phyloP scores from a whole-genome alignment of 2,888 invertebrate species.

The Leistus spinibarbis region DNA sequence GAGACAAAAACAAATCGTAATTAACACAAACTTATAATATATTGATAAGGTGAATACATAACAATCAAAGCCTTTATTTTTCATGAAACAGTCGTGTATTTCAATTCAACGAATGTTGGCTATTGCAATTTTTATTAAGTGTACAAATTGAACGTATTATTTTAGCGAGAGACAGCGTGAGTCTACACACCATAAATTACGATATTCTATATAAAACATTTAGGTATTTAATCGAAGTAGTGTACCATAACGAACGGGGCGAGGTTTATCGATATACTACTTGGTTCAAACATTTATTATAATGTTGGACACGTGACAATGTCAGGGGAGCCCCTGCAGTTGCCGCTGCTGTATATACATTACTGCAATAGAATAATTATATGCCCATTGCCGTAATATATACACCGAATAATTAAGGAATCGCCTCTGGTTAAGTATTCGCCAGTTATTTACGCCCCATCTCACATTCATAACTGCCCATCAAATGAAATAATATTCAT shows the following conservation, averaged over 20 bases:
- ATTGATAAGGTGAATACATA: no score
- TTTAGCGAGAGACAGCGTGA: constrained; percentile 15
- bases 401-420: constrained; percentile 28
- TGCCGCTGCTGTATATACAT: constrained; percentile 13
- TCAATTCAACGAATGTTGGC: no score
- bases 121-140: neutral
- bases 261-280: constrained; percentile 25
- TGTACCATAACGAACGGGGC: constrained; percentile 27
- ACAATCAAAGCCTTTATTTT: no score
- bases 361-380: neutral
- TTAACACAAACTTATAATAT: no score
- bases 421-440: constrained; percentile 1
- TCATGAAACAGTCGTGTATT: no score
- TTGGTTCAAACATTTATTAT: constrained; percentile 16
- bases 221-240: constrained; percentile 29
- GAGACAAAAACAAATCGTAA: no score
- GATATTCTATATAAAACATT: constrained; percentile 31
- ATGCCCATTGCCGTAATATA: constrained; percentile 4
- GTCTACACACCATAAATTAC: constrained; percentile 24
- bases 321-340: constrained; percentile 1
- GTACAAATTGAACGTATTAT: neutral
- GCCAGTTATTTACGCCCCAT: neutral
- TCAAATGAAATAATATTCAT: neutral
- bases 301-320: constrained; percentile 32
- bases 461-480: neutral